Conservation (phyloP, 2,888 invertebrate species). For the Polyommatus iphigenia region DNA sequence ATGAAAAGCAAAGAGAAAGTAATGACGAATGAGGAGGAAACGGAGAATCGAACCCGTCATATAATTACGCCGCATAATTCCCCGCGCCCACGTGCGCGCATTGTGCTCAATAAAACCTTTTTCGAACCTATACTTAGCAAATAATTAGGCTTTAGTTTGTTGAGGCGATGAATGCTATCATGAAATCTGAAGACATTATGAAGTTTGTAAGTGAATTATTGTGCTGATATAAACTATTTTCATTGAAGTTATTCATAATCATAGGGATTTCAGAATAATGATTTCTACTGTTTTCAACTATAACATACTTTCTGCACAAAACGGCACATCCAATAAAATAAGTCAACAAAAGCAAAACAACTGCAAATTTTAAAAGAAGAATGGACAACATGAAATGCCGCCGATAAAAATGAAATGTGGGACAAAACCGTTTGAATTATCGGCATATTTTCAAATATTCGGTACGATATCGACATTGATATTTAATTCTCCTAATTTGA, state of each 20-base stretch:
- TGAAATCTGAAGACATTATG: not conserved
- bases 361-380: not conserved
- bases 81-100: slow-evolving; percentile 25
- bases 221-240: not conserved
- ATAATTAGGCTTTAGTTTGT: slow-evolving; percentile 27
- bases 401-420: slow-evolving; percentile 31
- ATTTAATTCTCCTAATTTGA: slow-evolving; percentile 76
- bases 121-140: slow-evolving; percentile 29
- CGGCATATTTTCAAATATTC: slow-evolving; percentile 46
- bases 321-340: not conserved
- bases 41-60: slow-evolving; percentile 25
- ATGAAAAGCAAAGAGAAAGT: slow-evolving; percentile 29
- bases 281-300: not conserved
- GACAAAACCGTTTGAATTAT: not conserved
- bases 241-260: not conserved
- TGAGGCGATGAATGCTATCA: slow-evolving; percentile 27
- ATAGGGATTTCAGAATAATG: not conserved
- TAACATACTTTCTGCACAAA: too few relatives aligned
- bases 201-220: not conserved
- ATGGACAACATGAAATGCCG: not conserved
- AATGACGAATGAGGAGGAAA: slow-evolving; percentile 25
- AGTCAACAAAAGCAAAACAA: not conserved
- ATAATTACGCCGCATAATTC: slow-evolving; percentile 30
- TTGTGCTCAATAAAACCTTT: slow-evolving; percentile 25
- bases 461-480: slow-evolving; percentile 54